Evolutionary conservation across 1,140 invertebrate genomes (phyloP).

Genomic region (Trissolcus basalis): DNA sequence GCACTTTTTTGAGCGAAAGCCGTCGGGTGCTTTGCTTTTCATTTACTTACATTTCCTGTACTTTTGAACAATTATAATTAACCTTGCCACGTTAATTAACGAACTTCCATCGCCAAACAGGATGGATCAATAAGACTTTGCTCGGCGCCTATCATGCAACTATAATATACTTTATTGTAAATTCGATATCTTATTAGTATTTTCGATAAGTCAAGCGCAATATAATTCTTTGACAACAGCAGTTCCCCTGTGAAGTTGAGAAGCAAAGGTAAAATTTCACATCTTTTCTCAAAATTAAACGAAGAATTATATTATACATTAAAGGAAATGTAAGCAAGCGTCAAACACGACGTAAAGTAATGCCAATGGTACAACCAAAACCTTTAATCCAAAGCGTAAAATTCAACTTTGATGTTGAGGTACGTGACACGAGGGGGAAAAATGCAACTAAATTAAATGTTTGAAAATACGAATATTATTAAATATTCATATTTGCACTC

Average conservation of each 20-base stretch:
- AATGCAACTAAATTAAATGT: conserved; percentile 11
- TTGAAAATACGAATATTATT: conserved; percentile 27
- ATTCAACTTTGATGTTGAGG: conserved; percentile 45
- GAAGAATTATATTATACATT: conserved; percentile 44
- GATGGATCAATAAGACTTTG: conserved; percentile 23
- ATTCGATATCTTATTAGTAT: conserved; percentile 16
- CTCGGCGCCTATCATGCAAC: too few species aligned
- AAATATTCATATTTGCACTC: not conserved
- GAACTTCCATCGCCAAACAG: conserved; percentile 12
- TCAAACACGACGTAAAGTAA: conserved; percentile 31
- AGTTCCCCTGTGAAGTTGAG: not conserved
- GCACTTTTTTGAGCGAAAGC: conserved; percentile 1
- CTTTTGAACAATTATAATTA: conserved; percentile 19
- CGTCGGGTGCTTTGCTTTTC: conserved; percentile 14
- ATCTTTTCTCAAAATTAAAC: conserved; percentile 13
- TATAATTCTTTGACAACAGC: conserved; percentile 23
- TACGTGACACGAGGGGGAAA: conserved; percentile 32
- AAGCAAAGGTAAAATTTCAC: conserved; percentile 9
- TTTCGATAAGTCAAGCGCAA: conserved; percentile 16
- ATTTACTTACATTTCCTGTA: conserved; percentile 12
- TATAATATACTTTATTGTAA: conserved; percentile 9
- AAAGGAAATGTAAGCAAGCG: conserved; percentile 34
- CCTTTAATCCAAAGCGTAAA: conserved; percentile 35
- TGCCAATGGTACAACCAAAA: conserved; percentile 36
- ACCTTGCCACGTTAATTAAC: conserved; percentile 38